phyloP scores from a whole-genome alignment of 2,797 vertebrate genomes.

The Brachymystax lenok region DNA sequence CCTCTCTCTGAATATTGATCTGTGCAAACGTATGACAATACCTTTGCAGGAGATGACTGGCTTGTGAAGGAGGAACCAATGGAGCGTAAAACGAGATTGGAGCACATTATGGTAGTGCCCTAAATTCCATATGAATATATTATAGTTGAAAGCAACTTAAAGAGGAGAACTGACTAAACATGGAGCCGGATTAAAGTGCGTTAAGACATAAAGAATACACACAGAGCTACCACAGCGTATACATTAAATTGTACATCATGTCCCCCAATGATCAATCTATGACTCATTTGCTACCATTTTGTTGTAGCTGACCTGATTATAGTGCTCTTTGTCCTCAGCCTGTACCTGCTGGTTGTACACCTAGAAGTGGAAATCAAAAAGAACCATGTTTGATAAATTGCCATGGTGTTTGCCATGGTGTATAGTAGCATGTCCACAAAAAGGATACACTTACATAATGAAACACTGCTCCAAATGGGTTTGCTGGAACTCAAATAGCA shows the following conservation, averaged over 20 bases:
- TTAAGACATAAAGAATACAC: not conserved
- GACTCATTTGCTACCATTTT: conserved; percentile 7
- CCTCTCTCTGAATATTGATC: conserved; percentile 47
- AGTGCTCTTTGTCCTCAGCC: not conserved
- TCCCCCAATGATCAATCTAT: not conserved
- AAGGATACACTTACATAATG: conserved; percentile 37
- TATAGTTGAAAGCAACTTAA: conserved; percentile 21
- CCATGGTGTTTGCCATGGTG: not conserved
- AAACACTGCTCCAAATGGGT: conserved; percentile 2
- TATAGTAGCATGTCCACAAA: conserved; percentile 28
- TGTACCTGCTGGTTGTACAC: conserved; percentile 1
- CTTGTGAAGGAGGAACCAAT: conserved; percentile 36
- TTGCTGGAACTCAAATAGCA: conserved; percentile 6
- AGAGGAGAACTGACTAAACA: not conserved
- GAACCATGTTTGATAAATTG: conserved; percentile 28
- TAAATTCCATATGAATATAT: conserved; percentile 28
- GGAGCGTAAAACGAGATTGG: conserved; percentile 34
- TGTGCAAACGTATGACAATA: conserved; percentile 32
- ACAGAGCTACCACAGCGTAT: not conserved
- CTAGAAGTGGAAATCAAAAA: conserved; percentile 39
- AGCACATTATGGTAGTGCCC: conserved; percentile 25
- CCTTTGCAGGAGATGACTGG: conserved; percentile 14
- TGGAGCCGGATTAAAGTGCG: not conserved
- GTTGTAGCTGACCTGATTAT: conserved; percentile 11
- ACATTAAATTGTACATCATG: not conserved